Evolutionary conservation across 2,797 vertebrate species (phyloP), one percentile per base, ranked within the genome.

Genomic region (Trematomus bernacchii): DNA sequence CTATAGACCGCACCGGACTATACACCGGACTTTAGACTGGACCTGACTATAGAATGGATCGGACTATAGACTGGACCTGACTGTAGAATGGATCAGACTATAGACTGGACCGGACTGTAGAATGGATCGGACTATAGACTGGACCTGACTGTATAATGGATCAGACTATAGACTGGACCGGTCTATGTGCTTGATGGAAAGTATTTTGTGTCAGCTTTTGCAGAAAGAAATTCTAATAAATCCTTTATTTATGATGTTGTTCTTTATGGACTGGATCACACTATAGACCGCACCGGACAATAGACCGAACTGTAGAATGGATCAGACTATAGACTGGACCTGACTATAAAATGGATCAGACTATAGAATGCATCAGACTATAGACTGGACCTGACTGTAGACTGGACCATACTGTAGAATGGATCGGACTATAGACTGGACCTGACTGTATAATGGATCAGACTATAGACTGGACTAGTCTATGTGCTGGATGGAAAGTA

Each of bases 141-240:
- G 48, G 51, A 13, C 12, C 11, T 12, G 55, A 12, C 21, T 30
- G n/a, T 61, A n/a, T 46, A 37, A 77, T 12, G 76, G 60, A 67
- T 65, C 55, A n/a, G n/a, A n/a, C n/a, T n/a, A n/a, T n/a, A 23
- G 23, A 23, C 23, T 23, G 23, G 3, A 23, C 23, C 23, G n/a
- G n/a, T n/a, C n/a, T n/a, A n/a, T n/a, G n/a, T n/a, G n/a, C n/a
- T n/a, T n/a, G n/a, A n/a, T n/a, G n/a, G n/a, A n/a, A n/a, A n/a
- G n/a, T n/a, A n/a, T n/a, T n/a, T n/a, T n/a, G n/a, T n/a, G n/a
- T n/a, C n/a, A n/a, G n/a, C n/a, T n/a, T n/a, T n/a, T n/a, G n/a
- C n/a, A n/a, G n/a, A n/a, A n/a, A n/a, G n/a, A n/a, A n/a, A n/a
- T n/a, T n/a, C n/a, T n/a, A n/a, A n/a, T n/a, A n/a, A n/a, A n/a